phyloP scores from a whole-genome alignment of 2,113 vertebrate genomes.

The Grus americana region DNA sequence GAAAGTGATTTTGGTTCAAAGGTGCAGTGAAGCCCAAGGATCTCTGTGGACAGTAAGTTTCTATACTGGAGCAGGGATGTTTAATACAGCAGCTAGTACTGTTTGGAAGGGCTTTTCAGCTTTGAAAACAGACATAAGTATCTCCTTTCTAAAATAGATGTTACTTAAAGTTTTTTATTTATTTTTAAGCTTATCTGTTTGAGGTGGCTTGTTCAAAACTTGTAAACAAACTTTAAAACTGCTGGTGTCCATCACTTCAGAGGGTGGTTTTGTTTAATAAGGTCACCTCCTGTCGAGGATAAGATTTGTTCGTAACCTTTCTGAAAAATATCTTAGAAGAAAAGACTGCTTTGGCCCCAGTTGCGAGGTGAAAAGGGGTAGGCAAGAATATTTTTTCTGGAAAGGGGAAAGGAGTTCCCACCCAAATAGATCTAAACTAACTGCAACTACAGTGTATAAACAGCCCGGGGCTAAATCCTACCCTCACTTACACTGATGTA shows the following conservation, averaged over 20 bases:
- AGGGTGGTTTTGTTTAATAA: constrained; percentile 41
- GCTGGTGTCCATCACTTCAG: constrained; percentile 3
- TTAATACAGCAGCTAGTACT: background rate
- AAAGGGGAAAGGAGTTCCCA: constrained; percentile 55
- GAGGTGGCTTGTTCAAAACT: constrained; percentile 44
- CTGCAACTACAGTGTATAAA: constrained; percentile 56
- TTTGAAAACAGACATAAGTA: constrained; percentile 15
- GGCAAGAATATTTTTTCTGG: constrained; percentile 48
- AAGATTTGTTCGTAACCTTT: constrained; percentile 15
- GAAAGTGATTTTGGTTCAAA: constrained; percentile 71
- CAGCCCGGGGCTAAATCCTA: constrained; percentile 32
- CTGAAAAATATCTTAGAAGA: constrained; percentile 13
- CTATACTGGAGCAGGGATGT: constrained; percentile 21
- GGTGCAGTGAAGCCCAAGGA: constrained; percentile 65
- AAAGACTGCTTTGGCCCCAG: constrained; percentile 27
- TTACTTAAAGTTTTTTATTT: constrained; percentile 24
- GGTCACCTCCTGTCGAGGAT: background rate
- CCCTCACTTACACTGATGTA: constrained; percentile 44
- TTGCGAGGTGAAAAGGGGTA: constrained; percentile 5
- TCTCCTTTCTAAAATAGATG: constrained; percentile 41
- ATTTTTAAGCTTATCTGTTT: constrained; percentile 36
- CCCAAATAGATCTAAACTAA: constrained; percentile 64
- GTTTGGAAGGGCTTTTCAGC: constrained; percentile 34
- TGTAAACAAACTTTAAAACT: constrained; percentile 53
- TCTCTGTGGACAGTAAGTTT: constrained; percentile 76